Evolutionary conservation across 2,113 vertebrate genomes (phyloP), one percentile per base, ranked within the genome.

Genomic region (Piliocolobus tephrosceles): DNA sequence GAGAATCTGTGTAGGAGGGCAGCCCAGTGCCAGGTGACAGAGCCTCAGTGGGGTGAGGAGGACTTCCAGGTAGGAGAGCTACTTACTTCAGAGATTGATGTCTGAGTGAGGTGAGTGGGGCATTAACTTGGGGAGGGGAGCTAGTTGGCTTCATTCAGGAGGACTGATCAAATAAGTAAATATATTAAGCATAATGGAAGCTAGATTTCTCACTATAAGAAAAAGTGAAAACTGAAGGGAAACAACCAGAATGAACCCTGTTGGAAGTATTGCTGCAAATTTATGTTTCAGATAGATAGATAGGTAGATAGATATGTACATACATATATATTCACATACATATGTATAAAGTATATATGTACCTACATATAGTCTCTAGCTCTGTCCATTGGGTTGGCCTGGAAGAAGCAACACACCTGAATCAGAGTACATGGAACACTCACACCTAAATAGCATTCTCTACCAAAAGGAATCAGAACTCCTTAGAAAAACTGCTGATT

Each of bases 401-500:
- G 30, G 43, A 52, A 55, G 32, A 32, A 83, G 18, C 5, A 55
- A 55, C 20, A 78, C n/a, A 18, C 23, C 70, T 72, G 70, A 40
- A 68, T 57, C 14, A 70, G 75, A 70, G 7, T 2, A 17, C 5
- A 32, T 25, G 20, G n/a, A 90, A 68, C 40, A 43, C n/a, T 93
- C 30, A 40, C 17, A 78, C 55, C 18, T 61, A 61, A 78, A 76
- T 38, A 38, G 8, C 17, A 30, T 57, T 90, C 9, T 93, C 30
- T 38, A 50, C 73, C 38, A 81, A 50, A 87, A 90, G 45, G 45
- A 90, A n/a, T 17, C 47, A 64, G 40, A 86, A 45, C 14, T 78
- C 50, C 30, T n/a, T 95, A 84, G 94, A 84, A 55, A 88, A 88
- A 84, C 27, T 35, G n/a, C 52, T 47, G n/a, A n/a, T 64, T 83